Base-by-base conservation (phyloP, 2,113 vertebrate species). In the Heloderma charlesbogerti region DNA sequence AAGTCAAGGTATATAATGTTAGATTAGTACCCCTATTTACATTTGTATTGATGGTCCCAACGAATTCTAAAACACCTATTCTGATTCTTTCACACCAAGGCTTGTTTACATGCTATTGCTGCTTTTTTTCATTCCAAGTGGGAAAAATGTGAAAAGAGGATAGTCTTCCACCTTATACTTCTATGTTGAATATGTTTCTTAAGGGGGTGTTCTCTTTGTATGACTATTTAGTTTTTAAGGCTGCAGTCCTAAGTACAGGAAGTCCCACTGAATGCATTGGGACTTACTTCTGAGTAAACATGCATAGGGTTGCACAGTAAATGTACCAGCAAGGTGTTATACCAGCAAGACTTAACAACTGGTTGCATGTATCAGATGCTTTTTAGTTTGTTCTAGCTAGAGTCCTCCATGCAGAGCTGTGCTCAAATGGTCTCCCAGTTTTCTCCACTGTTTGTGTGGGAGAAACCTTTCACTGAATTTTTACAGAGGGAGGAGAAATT, bases 291-390 rank as follows among this genome's bases (percentile, higher is more conserved):
- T 60, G 57, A 60, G 16, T 60, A 60, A 60, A 60, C 12, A 60
- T 60, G 16, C 12, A 60, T 60, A 15, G 57, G 16, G 2, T 34
- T n/a, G 6, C 31, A 8, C 10, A n/a, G 27, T 43, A 29, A 90
- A 43, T 16, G 88, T 88, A 43, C 7, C 79, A 74, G 6, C 22
- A 74, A n/a, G 88, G 6, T 81, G 84, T 81, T 74, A 79, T 92
- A 67, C 67, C 66, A 51, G 20, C n/a, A 31, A 89, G 48, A 60
- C n/a, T 34, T 60, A n/a, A n/a, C n/a, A n/a, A 74, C 4, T 45
- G 51, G 40, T 82, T 87, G 9, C 3, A 8, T 3, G 0, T 87
- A 85, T 16, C 89, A 94, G 89, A 86, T 94, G 92, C 69, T 45
- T 43, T 72, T 40, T 78, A 77, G 67, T 83, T 69, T 40, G 0